phyloP scores from a whole-genome alignment of 2,113 vertebrate species.

The Calcarius ornatus region DNA sequence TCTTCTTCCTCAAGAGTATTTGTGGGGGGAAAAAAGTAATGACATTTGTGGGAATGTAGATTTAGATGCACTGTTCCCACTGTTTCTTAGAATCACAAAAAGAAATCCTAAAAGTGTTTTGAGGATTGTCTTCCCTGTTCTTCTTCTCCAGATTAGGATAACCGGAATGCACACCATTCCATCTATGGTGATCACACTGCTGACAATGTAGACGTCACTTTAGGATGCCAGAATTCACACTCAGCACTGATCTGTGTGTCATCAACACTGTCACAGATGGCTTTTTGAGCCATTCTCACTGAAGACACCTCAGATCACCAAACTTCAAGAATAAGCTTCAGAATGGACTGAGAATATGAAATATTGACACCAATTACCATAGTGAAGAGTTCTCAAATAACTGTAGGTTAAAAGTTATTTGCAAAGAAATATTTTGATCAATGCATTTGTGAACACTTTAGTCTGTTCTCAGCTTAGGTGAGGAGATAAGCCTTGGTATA shows the following conservation, averaged over 20 bases:
- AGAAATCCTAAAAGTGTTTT: background rate
- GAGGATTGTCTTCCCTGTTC: background rate
- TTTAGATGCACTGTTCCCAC: background rate
- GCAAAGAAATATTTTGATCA: background rate
- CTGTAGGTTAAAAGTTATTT: background rate
- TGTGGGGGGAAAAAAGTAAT: rapidly evolving
- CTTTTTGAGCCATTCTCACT: background rate
- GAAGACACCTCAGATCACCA: background rate
- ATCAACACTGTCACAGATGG: background rate
- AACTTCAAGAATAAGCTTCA: background rate
- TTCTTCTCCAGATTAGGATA: background rate
- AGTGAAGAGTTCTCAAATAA: background rate
- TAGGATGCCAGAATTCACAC: background rate
- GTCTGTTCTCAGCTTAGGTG: background rate
- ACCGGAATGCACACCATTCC: background rate
- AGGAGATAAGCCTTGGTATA: background rate
- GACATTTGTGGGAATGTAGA: background rate
- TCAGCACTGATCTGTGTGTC: background rate
- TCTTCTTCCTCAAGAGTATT: background rate
- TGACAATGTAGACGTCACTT: background rate
- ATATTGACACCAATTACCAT: background rate
- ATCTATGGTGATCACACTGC: background rate
- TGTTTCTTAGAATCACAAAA: background rate
- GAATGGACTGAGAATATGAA: background rate
- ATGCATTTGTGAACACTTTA: background rate